Evolutionary conservation across 2,797 vertebrate genomes (phyloP), one percentile per base, ranked within the genome.

Genomic region (Sebastes taczanowskii): DNA sequence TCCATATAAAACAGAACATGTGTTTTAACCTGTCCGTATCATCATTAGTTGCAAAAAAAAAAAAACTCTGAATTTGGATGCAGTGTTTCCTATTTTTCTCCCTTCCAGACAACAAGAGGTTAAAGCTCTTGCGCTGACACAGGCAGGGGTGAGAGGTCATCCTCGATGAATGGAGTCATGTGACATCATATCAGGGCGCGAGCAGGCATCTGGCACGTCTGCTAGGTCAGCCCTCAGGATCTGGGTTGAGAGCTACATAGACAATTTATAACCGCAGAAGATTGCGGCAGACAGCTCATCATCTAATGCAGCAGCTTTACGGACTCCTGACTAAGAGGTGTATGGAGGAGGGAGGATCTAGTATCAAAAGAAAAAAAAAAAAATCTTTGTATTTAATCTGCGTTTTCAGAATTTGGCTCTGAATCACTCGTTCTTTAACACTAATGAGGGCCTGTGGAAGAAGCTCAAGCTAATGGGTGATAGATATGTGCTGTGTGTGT

Each of bases 111-210:
- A 11, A 52, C 25, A 81, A 88, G 77, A 72, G 81, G 86, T 89
- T 92, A 90, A 91, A 55, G 30, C 84, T 79, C 69, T 77, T 72
- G 74, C 62, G 67, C 78, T 82, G 77, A 91, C 78, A 82, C 85
- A 74, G 72, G 70, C 64, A 75, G 34, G 67, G 91, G 89, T 91
- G 38, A 92, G 89, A 92, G 92, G 91, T 94, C 86, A 55, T 25
- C 35, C 66, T 77, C 61, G 76, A 71, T 92, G 88, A 92, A 93
- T 86, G 81, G 80, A 88, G 90, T 90, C 91, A 87, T 87, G 90
- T n/a, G 38, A 81, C 77, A 10, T 85, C 74, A 84, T 72, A 87
- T 62, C 68, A 81, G 88, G 85, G 89, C 52, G 13, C 25, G 22
- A 88, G 65, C 81, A 88, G 88, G 85, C 88, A 90, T 89, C 87